These are phyloP conservation scores for Geophilus truncorum DNA, from an alignment of 2,888 invertebrate species.

Conservation along the genomic window DNA sequence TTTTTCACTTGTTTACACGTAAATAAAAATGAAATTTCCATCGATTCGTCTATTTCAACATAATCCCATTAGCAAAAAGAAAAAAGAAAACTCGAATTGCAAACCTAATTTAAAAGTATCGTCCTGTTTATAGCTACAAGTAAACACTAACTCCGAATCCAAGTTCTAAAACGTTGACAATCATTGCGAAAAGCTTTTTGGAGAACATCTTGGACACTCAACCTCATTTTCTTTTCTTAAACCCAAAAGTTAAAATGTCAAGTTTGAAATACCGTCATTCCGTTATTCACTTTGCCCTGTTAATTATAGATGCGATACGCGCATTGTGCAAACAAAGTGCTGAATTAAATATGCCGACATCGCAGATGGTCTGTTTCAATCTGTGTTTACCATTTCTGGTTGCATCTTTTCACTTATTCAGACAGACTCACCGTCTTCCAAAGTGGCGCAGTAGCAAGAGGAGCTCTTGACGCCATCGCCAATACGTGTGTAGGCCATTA, in stretches of 20 bases:
- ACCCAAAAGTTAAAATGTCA: neutral
- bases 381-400: neutral
- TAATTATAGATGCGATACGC: neutral
- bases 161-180: neutral
- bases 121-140: neutral
- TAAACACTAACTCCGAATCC: neutral
- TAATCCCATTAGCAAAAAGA: neutral
- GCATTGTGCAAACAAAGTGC: neutral
- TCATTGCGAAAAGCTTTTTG: neutral
- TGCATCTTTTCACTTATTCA: neutral
- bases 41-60: neutral
- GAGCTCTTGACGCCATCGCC: neutral
- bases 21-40: neutral
- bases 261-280: neutral
- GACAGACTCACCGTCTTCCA: constrained; percentile 27
- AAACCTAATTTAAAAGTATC: neutral
- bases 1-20: no score
- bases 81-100: neutral
- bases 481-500: constrained; percentile 8
- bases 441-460: neutral
- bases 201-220: neutral
- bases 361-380: neutral
- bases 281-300: neutral
- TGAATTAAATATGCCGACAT: neutral
- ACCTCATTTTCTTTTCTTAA: neutral